Evolutionary conservation across 2,113 vertebrate species (phyloP).

Genomic region (Rhodinocichla rosea): DNA sequence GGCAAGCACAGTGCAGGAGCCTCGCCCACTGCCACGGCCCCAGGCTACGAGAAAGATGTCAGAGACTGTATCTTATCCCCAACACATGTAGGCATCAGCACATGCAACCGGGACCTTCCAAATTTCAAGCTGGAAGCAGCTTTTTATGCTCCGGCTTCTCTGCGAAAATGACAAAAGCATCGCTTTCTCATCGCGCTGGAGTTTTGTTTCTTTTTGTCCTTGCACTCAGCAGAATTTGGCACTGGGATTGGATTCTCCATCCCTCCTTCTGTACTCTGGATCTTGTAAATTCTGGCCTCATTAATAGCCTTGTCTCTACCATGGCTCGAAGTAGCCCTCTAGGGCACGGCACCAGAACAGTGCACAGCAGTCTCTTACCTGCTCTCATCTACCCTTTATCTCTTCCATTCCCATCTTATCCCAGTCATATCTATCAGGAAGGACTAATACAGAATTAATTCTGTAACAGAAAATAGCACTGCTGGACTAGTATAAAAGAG

Average conservation of each 20-base stretch:
- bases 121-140: not conserved
- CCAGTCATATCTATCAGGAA: fast-evolving
- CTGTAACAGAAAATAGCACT: not conserved
- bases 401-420: not conserved
- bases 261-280: not conserved
- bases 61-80: fast-evolving
- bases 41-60: fast-evolving
- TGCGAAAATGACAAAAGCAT: not conserved
- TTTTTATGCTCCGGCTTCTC: not conserved
- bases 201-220: not conserved
- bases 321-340: not conserved
- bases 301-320: not conserved
- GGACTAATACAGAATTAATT: not conserved
- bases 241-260: not conserved
- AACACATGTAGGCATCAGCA: not conserved
- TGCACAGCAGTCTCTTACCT: not conserved
- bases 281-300: not conserved
- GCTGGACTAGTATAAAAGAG: not conserved
- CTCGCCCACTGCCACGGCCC: not conserved
- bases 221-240: not conserved
- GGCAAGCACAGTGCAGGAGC: not conserved
- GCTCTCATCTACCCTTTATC: not conserved
- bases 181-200: fast-evolving
- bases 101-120: not conserved
- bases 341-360: not conserved